phyloP scores from a whole-genome alignment of 2,113 vertebrate genomes.

The Saguinus midas region DNA sequence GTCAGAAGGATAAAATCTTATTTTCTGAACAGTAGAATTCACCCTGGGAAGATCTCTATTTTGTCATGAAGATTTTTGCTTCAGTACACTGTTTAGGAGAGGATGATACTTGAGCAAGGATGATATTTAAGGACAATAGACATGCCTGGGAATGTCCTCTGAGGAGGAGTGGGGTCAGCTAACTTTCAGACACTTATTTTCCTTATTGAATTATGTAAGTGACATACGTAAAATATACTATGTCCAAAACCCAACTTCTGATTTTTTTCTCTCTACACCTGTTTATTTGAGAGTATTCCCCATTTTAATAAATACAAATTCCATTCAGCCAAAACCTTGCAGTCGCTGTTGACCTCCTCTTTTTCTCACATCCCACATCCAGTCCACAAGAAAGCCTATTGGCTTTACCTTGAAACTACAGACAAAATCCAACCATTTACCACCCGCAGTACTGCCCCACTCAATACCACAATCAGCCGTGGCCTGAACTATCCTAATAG shows the following conservation, averaged over 20 bases:
- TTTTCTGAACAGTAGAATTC: background rate
- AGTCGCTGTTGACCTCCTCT: background rate
- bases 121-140: background rate
- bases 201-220: background rate
- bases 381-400: background rate
- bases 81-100: background rate
- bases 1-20: background rate
- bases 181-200: slow-evolving; percentile 2
- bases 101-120: background rate
- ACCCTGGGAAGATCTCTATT: background rate
- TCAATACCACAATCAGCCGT: background rate
- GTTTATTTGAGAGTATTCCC: background rate
- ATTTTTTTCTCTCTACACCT: background rate
- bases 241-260: background rate
- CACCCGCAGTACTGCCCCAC: accelerated
- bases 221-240: background rate
- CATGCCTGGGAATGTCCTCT: background rate
- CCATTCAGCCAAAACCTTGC: background rate
- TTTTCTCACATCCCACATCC: background rate
- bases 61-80: background rate
- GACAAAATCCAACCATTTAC: background rate
- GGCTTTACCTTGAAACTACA: background rate
- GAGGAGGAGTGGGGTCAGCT: background rate
- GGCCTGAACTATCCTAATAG: background rate
- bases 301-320: background rate